Conservation (phyloP, 2,888 invertebrate species). For the Aplocera efformata region DNA sequence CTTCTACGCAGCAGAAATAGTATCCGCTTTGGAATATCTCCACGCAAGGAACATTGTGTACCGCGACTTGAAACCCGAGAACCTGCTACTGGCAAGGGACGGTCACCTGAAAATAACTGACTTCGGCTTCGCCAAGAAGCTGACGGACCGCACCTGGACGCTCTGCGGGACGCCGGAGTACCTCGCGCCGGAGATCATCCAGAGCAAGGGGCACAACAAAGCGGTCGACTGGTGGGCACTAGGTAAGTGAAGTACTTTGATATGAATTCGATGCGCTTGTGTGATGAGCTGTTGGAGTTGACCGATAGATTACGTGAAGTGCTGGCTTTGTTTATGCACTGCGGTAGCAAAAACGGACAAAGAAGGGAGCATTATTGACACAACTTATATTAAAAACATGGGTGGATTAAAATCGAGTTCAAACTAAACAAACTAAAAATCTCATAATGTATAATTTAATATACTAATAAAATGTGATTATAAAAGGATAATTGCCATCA, state of each 20-base stretch:
- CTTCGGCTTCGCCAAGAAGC: constrained; percentile 97
- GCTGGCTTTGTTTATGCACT: too few species aligned
- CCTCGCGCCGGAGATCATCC: constrained; percentile 97
- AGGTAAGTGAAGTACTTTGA: constrained; percentile 73
- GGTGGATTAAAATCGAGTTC: too few species aligned
- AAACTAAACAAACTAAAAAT: too few species aligned
- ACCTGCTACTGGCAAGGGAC: constrained; percentile 93
- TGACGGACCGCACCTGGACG: constrained; percentile 97
- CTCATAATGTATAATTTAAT: too few species aligned
- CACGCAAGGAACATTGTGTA: constrained; percentile 94
- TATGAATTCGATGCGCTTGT: neutral
- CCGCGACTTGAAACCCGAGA: constrained; percentile 95
- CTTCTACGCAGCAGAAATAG: constrained; percentile 97
- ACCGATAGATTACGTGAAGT: too few species aligned
- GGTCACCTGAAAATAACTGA: constrained; percentile 99
- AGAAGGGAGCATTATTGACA: too few species aligned
- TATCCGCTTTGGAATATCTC: constrained; percentile 95
- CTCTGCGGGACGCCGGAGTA: constrained; percentile 98
- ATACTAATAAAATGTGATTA: too few species aligned
- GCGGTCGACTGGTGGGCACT: constrained; percentile 99
- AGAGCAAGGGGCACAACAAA: constrained; percentile 98
- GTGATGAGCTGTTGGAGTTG: too few species aligned
- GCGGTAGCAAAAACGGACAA: too few species aligned
- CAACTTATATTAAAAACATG: too few species aligned
- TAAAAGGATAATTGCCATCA: too few species aligned